Base-by-base conservation (phyloP, 2,113 vertebrate genomes). In the Calidris pugnax region DNA sequence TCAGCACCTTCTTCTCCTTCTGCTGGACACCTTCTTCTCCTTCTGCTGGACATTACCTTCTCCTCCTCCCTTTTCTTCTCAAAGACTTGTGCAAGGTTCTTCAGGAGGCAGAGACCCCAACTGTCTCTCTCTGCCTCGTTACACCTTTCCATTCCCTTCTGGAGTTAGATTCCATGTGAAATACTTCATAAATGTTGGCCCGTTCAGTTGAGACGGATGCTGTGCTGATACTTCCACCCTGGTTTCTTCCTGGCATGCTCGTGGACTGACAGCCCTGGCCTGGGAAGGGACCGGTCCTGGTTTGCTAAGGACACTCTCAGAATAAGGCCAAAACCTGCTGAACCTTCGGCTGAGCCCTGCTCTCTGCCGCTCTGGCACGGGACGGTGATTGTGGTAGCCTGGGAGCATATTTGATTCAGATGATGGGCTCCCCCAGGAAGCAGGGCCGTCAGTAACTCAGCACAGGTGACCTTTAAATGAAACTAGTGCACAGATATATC, bases 401-500 rank as follows among this genome's bases (percentile, higher is more conserved):
- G 1, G 15, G 75, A 45, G 75, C 37, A 26, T 89, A 62, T 97
- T 97, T 97, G 94, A 80, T 96, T 96, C 86, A 89, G 88, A 53
- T 90, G 48, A 28, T 92, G 73, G 75, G 71, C 93, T 78, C 87
- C 95, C 74, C 77, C 75, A 48, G 92, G 79, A 57, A 28, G 26
- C 2, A 8, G 33, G 73, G 69, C 90, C 2, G 0, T 90, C 41
- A 20, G 45, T 87, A 89, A 87, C 73, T 57, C 79, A 95, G 87
- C 60, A 48, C 80, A 84, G 63, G 73, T 97, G 88, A 96, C 90
- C 96, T 97, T 97, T 97, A 87, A 91, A 89, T 86, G 87, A 76
- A 81, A 75, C 73, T 45, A 53, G 80, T 53, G 85, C 48, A 68
- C 69, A 53, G 85, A 75, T 87, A 33, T 45, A 79, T 87, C 6